phyloP scores from a whole-genome alignment of 2,888 invertebrate species.

The Sesia apiformis region DNA sequence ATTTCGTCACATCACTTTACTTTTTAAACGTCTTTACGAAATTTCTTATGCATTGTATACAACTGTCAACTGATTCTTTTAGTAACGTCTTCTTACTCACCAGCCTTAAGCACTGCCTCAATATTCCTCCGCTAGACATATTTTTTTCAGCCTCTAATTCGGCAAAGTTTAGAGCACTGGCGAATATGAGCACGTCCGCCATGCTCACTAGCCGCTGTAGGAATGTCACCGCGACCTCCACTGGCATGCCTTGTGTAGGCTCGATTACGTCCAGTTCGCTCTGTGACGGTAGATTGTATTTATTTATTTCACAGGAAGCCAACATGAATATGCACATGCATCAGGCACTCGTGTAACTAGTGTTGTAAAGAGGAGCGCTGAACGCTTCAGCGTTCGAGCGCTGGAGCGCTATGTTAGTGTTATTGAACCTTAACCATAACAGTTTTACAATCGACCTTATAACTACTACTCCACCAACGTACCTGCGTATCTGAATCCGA shows the following conservation, averaged over 20 bases:
- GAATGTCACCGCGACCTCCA: conserved; percentile 98
- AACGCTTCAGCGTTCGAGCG: too few relatives aligned
- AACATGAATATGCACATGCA: background rate
- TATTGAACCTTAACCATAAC: too few relatives aligned
- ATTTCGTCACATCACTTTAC: too few relatives aligned
- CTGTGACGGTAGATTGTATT: conserved; percentile 58
- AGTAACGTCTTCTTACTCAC: conserved; percentile 60
- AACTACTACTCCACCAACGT: too few relatives aligned
- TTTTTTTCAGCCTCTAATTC: conserved; percentile 99
- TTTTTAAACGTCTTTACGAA: too few relatives aligned
- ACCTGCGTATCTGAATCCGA: too few relatives aligned
- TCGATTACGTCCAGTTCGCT: conserved; percentile 98
- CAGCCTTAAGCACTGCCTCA: conserved; percentile 95
- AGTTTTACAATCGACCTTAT: too few relatives aligned
- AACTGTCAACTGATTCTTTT: too few relatives aligned
- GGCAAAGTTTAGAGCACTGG: conserved; percentile 96
- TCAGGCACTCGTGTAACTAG: too few relatives aligned
- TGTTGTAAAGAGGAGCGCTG: too few relatives aligned
- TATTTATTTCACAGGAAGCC: background rate
- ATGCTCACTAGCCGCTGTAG: conserved; percentile 98
- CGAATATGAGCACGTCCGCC: conserved; percentile 99
- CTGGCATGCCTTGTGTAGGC: conserved; percentile 98
- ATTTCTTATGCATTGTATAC: too few relatives aligned
- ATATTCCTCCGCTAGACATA: conserved; percentile 99
- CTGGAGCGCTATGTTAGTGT: too few relatives aligned